phyloP scores from a whole-genome alignment of 2,113 vertebrate genomes.

The Ibidorhyncha struthersii region DNA sequence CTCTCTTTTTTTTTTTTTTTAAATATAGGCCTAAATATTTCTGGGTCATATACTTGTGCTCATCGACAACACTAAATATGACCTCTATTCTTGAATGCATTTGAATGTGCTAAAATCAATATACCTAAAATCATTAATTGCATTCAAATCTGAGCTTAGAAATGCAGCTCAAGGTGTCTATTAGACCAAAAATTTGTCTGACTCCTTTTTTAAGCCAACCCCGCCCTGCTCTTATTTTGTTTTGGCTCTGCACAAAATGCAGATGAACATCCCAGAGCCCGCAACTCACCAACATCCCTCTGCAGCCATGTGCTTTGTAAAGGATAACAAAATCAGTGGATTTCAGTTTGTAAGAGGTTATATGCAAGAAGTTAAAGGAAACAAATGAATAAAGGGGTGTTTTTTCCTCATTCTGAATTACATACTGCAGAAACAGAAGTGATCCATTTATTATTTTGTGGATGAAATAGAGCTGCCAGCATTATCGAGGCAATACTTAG shows the following conservation, averaged over 20 bases:
- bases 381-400: neutral
- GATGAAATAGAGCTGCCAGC: slow-evolving; percentile 41
- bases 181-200: neutral
- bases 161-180: neutral
- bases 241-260: neutral
- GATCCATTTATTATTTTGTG: slow-evolving; percentile 49
- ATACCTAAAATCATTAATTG: neutral
- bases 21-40: neutral
- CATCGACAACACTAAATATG: neutral
- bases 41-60: neutral
- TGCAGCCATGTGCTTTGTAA: neutral
- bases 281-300: neutral
- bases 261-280: neutral
- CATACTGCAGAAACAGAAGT: neutral
- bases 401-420: neutral
- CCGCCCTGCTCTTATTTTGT: neutral
- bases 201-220: neutral
- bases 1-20: neutral
- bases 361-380: slow-evolving; percentile 19
- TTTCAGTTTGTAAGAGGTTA: neutral
- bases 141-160: neutral
- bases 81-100: neutral
- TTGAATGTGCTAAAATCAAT: neutral
- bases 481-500: slow-evolving; percentile 62
- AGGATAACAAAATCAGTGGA: neutral